These are phyloP conservation scores for Indicator indicator DNA, from an alignment of 2,113 vertebrate species.

Conservation along the genomic window DNA sequence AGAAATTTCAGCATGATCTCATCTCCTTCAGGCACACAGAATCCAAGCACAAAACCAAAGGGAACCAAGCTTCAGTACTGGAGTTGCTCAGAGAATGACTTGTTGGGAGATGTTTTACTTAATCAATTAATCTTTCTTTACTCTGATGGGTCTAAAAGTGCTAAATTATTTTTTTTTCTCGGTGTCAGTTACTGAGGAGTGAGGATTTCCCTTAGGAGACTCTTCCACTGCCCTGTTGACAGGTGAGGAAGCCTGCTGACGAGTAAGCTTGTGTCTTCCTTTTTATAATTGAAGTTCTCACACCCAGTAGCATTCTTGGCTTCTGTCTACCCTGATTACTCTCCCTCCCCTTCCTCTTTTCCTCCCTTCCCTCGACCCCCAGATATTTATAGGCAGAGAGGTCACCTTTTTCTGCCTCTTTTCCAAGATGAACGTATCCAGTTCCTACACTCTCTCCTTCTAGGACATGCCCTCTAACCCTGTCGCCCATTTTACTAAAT, in stretches of 20 bases:
- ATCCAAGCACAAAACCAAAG: not conserved
- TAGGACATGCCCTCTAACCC: slow-evolving; percentile 68
- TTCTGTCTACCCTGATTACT: slow-evolving; percentile 53
- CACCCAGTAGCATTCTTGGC: slow-evolving; percentile 12
- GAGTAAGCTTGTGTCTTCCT: slow-evolving; percentile 43
- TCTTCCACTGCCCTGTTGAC: slow-evolving; percentile 22
- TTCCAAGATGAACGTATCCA: slow-evolving; percentile 22
- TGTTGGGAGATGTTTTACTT: not conserved
- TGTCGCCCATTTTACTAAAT: slow-evolving; percentile 41
- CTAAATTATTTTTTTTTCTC: not conserved
- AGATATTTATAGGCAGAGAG: slow-evolving; percentile 66
- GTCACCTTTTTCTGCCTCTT: slow-evolving; percentile 54
- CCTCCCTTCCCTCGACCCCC: slow-evolving; percentile 12
- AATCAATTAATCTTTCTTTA: not conserved
- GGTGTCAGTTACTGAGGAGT: not conserved
- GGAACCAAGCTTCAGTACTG: not conserved
- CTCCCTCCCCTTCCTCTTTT: slow-evolving; percentile 63
- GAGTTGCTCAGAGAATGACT: not conserved
- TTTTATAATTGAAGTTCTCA: slow-evolving; percentile 51
- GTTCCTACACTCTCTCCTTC: slow-evolving; percentile 72
- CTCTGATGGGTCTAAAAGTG: not conserved
- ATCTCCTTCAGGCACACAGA: not conserved
- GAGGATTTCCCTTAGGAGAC: slow-evolving; percentile 62
- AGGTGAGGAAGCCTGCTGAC: slow-evolving; percentile 42
- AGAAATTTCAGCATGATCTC: not conserved